Evolutionary conservation across 2,113 vertebrate genomes (phyloP).

Genomic region (Gallinago media): DNA sequence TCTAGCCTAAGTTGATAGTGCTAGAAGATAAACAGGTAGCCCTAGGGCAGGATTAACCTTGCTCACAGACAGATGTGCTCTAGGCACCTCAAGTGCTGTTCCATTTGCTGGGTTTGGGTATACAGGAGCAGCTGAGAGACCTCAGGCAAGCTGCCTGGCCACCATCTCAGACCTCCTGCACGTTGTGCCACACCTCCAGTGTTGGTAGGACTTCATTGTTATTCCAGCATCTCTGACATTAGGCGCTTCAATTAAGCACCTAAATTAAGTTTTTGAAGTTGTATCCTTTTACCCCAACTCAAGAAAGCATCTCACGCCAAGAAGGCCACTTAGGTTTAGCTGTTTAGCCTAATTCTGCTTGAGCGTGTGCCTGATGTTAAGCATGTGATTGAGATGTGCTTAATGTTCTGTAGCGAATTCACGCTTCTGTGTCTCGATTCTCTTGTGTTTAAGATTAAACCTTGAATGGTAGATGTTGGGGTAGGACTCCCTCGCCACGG

Average conservation of each 20-base stretch:
- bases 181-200: background rate
- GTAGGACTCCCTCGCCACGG: background rate
- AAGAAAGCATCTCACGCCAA: background rate
- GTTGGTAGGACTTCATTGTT: background rate
- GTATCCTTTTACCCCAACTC: background rate
- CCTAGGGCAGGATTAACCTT: background rate
- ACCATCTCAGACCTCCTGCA: background rate
- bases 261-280: background rate
- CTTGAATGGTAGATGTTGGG: background rate
- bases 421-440: background rate
- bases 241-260: background rate
- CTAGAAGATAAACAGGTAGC: background rate
- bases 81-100: background rate
- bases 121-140: background rate
- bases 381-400: background rate
- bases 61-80: rapidly evolving
- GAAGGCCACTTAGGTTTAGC: background rate
- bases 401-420: background rate
- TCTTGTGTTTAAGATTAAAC: background rate
- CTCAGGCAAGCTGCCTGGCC: rapidly evolving
- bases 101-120: background rate
- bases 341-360: background rate
- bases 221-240: background rate
- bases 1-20: background rate
- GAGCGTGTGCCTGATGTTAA: background rate